These are phyloP conservation scores for Selene dorsalis DNA, from an alignment of 2,797 vertebrate species.

Conservation along the genomic window DNA sequence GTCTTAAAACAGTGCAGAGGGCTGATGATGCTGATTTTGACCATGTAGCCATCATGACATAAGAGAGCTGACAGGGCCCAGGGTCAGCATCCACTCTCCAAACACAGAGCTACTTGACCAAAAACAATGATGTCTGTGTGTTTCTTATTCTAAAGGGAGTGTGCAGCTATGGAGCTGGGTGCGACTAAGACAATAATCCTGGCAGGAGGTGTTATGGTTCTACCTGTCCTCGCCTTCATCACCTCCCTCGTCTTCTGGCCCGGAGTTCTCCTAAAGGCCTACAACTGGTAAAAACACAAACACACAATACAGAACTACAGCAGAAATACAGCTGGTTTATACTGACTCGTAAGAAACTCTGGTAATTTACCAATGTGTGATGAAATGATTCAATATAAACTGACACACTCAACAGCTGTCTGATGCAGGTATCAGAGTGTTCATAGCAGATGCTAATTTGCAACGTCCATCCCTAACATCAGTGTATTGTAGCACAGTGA, in stretches of 20 bases:
- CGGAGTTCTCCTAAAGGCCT: conserved; percentile 55
- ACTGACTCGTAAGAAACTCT: too few relatives aligned
- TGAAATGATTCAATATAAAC: too few relatives aligned
- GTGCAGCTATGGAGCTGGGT: conserved; percentile 58
- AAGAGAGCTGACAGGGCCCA: too few relatives aligned
- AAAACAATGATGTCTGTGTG: background rate
- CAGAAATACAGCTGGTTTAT: background rate
- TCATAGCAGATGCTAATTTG: too few relatives aligned
- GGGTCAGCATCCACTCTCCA: background rate
- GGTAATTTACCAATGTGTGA: too few relatives aligned
- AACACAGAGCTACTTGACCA: background rate
- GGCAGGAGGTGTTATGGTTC: conserved; percentile 55
- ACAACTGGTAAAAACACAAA: conserved; percentile 71
- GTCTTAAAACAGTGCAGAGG: too few relatives aligned
- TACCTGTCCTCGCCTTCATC: conserved; percentile 58
- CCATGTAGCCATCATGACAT: too few relatives aligned
- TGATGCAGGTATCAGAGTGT: too few relatives aligned
- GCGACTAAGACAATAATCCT: conserved; percentile 30
- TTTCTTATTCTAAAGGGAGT: conserved; percentile 6
- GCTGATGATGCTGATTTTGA: too few relatives aligned
- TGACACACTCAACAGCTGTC: too few relatives aligned
- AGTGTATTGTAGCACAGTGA: background rate
- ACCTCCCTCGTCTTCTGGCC: conserved; percentile 63
- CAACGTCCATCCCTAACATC: too few relatives aligned
- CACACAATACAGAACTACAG: background rate